A percentile compares a stretch with the other conserved stretches of the same genome.
Conservation (phyloP, 2,888 invertebrate genomes). For the Hecatera dysodea region DNA sequence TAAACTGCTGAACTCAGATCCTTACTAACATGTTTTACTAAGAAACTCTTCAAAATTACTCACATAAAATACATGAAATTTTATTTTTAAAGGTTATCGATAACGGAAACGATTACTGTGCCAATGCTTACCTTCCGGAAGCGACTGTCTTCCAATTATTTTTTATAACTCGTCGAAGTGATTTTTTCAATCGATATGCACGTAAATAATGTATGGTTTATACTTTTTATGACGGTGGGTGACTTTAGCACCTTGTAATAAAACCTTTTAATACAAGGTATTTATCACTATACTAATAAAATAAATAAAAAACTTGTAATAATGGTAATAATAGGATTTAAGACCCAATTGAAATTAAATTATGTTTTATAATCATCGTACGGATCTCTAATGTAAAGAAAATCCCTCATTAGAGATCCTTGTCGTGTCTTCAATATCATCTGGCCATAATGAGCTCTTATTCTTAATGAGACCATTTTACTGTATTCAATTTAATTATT, state of each 20-base stretch:
- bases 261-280: too few species aligned
- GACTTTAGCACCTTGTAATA: neutral
- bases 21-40: neutral
- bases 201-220: slow-evolving; percentile 24
- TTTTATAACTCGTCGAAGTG: slow-evolving; percentile 47
- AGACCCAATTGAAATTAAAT: too few species aligned
- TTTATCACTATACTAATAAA: too few species aligned
- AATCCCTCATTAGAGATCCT: neutral
- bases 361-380: too few species aligned
- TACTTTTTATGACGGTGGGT: neutral
- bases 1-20: neutral
- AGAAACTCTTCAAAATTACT: slow-evolving; percentile 11
- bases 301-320: too few species aligned
- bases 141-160: slow-evolving; percentile 48
- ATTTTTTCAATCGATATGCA: slow-evolving; percentile 39
- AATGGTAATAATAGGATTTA: too few species aligned
- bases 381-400: too few species aligned
- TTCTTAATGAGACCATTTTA: slow-evolving; percentile 43
- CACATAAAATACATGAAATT: slow-evolving; percentile 21
- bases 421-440: slow-evolving; percentile 34
- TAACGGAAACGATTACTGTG: slow-evolving; percentile 62
- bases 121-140: slow-evolving; percentile 53
- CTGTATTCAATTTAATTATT: slow-evolving; percentile 49
- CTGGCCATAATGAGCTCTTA: slow-evolving; percentile 11
- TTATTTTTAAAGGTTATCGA: slow-evolving; percentile 60